phyloP scores from a whole-genome alignment of 2,113 vertebrate genomes.

The Galbula dea region DNA sequence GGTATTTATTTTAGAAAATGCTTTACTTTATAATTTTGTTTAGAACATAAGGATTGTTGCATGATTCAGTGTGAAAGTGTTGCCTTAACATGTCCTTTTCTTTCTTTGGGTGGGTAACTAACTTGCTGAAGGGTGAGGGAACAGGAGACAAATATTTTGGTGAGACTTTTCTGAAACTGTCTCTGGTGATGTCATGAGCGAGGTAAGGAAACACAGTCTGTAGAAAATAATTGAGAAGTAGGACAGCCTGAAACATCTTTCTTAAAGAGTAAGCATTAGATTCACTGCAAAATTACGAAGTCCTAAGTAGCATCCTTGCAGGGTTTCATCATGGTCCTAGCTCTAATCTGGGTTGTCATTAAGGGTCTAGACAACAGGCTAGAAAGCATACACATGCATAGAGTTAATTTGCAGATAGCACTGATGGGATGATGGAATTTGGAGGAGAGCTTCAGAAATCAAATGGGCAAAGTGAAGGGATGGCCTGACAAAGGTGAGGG shows the following conservation, averaged over 20 bases:
- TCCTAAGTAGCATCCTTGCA: background rate
- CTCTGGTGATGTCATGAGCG: background rate
- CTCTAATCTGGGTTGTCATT: background rate
- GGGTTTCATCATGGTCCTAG: background rate
- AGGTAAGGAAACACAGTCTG: background rate
- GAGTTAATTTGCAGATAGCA: background rate
- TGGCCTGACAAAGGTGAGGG: background rate
- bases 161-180: background rate
- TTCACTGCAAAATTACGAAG: background rate
- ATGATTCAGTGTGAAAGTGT: conserved; percentile 28
- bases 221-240: background rate
- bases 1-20: background rate
- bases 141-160: background rate
- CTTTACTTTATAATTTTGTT: background rate
- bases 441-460: background rate
- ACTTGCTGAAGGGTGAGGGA: background rate
- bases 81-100: conserved; percentile 3
- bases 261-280: background rate
- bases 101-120: conserved; percentile 22
- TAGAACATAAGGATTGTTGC: background rate
- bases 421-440: rapidly evolving
- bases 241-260: background rate
- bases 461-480: background rate
- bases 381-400: background rate
- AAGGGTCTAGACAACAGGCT: background rate